These are phyloP conservation scores for Balaeniceps rex DNA, from an alignment of 2,113 vertebrate species.

Conservation along the genomic window DNA sequence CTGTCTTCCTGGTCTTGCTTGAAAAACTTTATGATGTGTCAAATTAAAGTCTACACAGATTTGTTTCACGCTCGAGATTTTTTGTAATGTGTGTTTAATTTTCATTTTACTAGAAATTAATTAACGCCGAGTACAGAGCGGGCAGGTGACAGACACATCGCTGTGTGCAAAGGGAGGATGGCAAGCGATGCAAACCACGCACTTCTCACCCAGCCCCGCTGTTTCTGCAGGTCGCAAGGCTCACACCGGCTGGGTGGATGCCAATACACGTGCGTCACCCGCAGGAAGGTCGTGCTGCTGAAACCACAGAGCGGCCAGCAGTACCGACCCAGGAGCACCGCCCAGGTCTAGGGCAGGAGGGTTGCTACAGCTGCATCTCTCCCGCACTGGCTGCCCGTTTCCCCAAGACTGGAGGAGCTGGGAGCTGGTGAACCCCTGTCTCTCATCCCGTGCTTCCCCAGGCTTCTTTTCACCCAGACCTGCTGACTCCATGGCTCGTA, in stretches of 20 bases:
- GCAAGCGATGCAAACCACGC: rapidly evolving
- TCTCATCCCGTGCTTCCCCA: background rate
- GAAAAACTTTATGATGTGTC: background rate
- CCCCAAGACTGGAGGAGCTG: background rate
- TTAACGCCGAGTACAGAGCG: background rate
- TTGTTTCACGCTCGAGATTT: background rate
- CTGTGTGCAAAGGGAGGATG: background rate
- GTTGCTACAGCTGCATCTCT: too few relatives aligned
- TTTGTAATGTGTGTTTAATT: background rate
- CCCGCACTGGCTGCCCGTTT: rapidly evolving
- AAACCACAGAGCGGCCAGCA: too few relatives aligned
- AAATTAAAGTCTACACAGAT: background rate
- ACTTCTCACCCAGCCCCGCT: background rate
- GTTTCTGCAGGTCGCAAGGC: too few relatives aligned
- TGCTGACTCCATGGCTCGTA: background rate
- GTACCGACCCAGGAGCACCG: background rate
- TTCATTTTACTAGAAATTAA: background rate
- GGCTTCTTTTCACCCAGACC: background rate
- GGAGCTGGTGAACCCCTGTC: background rate
- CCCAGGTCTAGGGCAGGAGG: too few relatives aligned
- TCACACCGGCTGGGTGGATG: rapidly evolving
- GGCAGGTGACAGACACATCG: background rate
- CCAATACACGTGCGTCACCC: rapidly evolving
- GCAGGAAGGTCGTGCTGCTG: rapidly evolving
- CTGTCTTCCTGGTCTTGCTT: background rate